Evolutionary conservation across 92 coral and sea anemone genomes (phyloP), one percentile per base, ranked within the genome.

Genomic region (Desmophyllum pertusum): DNA sequence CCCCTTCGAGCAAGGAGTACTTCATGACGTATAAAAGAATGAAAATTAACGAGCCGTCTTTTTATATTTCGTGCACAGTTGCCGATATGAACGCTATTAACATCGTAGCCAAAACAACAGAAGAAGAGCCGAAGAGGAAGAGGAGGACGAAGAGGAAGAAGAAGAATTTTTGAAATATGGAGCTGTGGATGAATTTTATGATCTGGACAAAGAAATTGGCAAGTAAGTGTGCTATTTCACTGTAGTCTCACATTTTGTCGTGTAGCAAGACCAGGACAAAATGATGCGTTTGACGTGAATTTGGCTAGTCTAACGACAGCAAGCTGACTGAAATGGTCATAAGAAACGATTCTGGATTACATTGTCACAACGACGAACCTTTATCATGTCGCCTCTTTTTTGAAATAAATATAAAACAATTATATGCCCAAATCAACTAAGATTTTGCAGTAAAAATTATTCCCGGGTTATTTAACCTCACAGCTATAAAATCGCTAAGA

Each of bases 151-250:
- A 39, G 88, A 87, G 45, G 93, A 89, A 36, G 91, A 87, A 19
- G 92, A 93, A 18, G 90, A 88, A 53, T 89, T 94, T 64, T 90
- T 90, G 15, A 94, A 94, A 66, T 89, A 88, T 67, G 98, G 98
- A n/a, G 87, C 93, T 10, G 98, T 91, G 10, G 98, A 94, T 42
- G 98, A 94, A 76, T 94, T 92, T 65, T 94, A 94, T 61, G 92
- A 92, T 40, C 78, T 94, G 29, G 88, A 81, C 45, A 92, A 94
- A 73, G 98, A 94, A 70, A 92, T 94, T 33, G 98, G 98, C 77
- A 91, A 90, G 98, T 93, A 83, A 84, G 94, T 83, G 64, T 21
- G 40, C 50, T n/a, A 43, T 43, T 70, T 10, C n/a, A 48, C 33
- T 31, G 55, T 81, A 48, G 23, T 53, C n/a, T 17, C 7, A 42